Percentiles rank a stretch among this genome's conserved stretches.
These are phyloP conservation scores for Reinhardtius hippoglossoides DNA, from an alignment of 2,113 vertebrate species.

Conservation along the genomic window DNA sequence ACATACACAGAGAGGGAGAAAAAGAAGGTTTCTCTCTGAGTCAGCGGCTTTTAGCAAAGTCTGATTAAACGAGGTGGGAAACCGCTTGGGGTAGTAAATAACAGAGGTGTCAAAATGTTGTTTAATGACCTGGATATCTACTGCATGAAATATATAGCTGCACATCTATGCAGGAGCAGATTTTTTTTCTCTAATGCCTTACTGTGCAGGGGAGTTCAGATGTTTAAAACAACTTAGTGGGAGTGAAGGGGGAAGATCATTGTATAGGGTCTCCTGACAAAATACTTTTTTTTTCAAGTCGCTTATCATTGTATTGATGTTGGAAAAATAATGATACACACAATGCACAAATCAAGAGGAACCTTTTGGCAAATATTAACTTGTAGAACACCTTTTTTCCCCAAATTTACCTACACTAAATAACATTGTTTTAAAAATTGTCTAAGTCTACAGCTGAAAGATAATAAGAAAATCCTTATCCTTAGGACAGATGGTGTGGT, in stretches of 20 bases:
- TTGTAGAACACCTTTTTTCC: too few species aligned
- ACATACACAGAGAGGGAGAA: conserved; percentile 56
- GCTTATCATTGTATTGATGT: too few species aligned
- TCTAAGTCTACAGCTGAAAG: neutral
- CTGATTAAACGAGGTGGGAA: conserved; percentile 77
- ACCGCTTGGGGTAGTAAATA: conserved; percentile 72
- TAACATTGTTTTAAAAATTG: neutral
- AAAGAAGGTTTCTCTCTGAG: conserved; percentile 66
- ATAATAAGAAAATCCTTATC: too few species aligned
- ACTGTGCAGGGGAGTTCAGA: conserved; percentile 40
- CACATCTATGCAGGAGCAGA: conserved; percentile 53
- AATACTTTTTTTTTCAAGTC: neutral
- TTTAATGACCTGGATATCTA: conserved; percentile 77
- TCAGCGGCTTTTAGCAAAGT: conserved; percentile 74
- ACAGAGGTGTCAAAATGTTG: conserved; percentile 75
- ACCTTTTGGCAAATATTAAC: too few species aligned
- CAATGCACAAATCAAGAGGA: too few species aligned
- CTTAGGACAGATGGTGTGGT: too few species aligned
- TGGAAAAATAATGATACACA: too few species aligned
- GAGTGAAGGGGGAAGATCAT: conserved; percentile 14
- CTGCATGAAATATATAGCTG: conserved; percentile 69
- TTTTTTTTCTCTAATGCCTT: conserved; percentile 35
- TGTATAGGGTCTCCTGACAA: neutral
- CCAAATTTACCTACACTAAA: neutral
- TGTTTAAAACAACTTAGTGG: conserved; percentile 41